A percentile compares a stretch with the other conserved stretches of the same genome.
Evolutionary conservation across 2,888 invertebrate genomes (phyloP).

Genomic region (Thymelicus sylvestris): DNA sequence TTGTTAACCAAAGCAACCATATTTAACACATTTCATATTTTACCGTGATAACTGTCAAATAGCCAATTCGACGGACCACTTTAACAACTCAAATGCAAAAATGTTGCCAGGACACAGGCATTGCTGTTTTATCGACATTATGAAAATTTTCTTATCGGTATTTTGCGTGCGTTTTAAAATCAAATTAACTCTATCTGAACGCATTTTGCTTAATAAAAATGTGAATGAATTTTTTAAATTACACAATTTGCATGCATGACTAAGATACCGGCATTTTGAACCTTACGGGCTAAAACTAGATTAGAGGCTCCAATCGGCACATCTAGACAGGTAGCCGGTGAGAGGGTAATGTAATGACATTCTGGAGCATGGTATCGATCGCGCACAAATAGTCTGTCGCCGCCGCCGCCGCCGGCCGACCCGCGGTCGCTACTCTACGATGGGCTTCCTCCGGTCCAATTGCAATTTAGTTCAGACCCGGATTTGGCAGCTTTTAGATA

Average conservation of each 20-base stretch:
- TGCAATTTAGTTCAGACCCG: not conserved
- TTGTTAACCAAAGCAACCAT: too few relatives aligned
- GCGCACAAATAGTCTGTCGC: conserved; percentile 54
- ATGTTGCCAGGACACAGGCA: too few relatives aligned
- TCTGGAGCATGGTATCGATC: conserved; percentile 60
- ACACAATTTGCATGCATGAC: not conserved
- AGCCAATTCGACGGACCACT: too few relatives aligned
- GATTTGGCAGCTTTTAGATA: not conserved
- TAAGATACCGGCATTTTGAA: not conserved
- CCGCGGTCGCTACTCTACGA: conserved; percentile 8
- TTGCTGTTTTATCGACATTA: too few relatives aligned
- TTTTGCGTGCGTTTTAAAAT: too few relatives aligned
- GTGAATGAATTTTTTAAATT: too few relatives aligned
- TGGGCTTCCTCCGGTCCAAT: not conserved
- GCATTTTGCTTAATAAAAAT: too few relatives aligned
- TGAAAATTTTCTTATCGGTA: too few relatives aligned
- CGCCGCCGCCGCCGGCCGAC: conserved; percentile 42
- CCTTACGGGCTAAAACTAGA: conserved; percentile 16
- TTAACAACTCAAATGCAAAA: too few relatives aligned
- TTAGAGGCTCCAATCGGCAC: conserved; percentile 12
- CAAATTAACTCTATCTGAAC: too few relatives aligned
- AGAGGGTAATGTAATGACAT: conserved; percentile 60
- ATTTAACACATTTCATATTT: too few relatives aligned
- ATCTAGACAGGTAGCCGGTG: conserved; percentile 45
- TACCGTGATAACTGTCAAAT: too few relatives aligned